Evolutionary conservation across 1,140 invertebrate genomes (phyloP), one percentile per base, ranked within the genome.

Genomic region (Drosophila cardini): DNA sequence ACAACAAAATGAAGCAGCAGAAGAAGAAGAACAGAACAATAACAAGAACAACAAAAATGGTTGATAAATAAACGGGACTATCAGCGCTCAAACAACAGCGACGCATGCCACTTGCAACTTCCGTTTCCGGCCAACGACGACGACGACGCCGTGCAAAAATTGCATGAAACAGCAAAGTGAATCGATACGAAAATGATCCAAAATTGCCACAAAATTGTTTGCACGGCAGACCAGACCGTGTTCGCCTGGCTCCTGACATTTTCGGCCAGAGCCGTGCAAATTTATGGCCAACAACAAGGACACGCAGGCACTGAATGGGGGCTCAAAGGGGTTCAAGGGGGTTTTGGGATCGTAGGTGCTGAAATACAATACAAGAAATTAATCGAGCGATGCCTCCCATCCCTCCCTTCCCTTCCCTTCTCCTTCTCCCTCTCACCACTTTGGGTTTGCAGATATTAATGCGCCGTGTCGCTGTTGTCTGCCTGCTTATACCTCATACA

Each of bases 41-140:
- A 50, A 7, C 46, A 36, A 60, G 5, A 45, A 26, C 34, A 58
- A 69, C 32, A n/a, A 55, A 63, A 50, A 42, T 26, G 21, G 21
- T 2, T 26, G 60, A 52, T 40, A 63, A 34, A 52, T 42, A 43
- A 21, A 65, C 13, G n/a, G 56, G 38, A 50, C 56, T 26, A 36
- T 55, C n/a, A 56, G 32, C 57, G 60, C 60, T 61, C 55, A 76
- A 65, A 56, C 21, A 72, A 16, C 64, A 61, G 78, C 82, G 78
- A 86, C 83, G 82, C 78, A 87, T 79, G 82, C 75, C 76, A 86
- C 67, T 82, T 86, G 82, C 75, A 70, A 87, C 78, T 78, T 86
- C 83, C 82, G 82, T 61, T 86, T 81, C 78, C 78, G 75, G 52
- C 43, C 46, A 55, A 4, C 21, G 21, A 26, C 21, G 21, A 32